Evolutionary conservation across 2,113 vertebrate species (phyloP).

Genomic region (Girardinichthys multiradiatus): DNA sequence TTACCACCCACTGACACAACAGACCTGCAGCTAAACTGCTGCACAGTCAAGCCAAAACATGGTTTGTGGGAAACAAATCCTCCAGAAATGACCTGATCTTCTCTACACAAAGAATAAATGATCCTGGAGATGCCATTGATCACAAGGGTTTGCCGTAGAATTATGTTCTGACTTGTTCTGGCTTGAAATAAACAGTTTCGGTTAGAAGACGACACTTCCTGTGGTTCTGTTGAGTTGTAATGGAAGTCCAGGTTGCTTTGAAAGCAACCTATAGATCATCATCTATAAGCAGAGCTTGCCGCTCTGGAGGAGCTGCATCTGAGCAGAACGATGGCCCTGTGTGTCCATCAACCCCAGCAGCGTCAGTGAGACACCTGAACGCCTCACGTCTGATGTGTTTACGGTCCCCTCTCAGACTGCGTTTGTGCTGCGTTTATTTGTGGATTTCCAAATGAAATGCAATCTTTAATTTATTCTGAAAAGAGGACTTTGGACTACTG

Average conservation of each 20-base stretch:
- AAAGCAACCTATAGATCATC: too few relatives aligned
- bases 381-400: rapidly evolving
- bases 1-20: constrained; percentile 19
- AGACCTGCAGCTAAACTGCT: neutral
- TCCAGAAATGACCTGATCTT: neutral
- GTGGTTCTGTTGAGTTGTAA: too few relatives aligned
- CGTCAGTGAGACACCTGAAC: constrained; percentile 66
- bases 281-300: constrained; percentile 71
- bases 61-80: neutral
- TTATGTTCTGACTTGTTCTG: too few relatives aligned
- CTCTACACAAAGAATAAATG: neutral
- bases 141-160: too few relatives aligned
- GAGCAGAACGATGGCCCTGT: constrained; percentile 67
- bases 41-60: too few relatives aligned
- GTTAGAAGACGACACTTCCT: too few relatives aligned
- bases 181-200: too few relatives aligned
- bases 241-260: too few relatives aligned
- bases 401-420: neutral
- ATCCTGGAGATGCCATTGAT: neutral
- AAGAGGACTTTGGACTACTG: too few relatives aligned
- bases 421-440: constrained; percentile 5
- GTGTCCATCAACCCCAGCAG: constrained; percentile 74
- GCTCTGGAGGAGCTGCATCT: constrained; percentile 73
- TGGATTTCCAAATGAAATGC: too few relatives aligned
- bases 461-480: too few relatives aligned